A percentile compares a stretch with the other conserved stretches of the same genome.
Evolutionary conservation across 2,888 invertebrate species (phyloP).

Genomic region (Drosophila antonietae): DNA sequence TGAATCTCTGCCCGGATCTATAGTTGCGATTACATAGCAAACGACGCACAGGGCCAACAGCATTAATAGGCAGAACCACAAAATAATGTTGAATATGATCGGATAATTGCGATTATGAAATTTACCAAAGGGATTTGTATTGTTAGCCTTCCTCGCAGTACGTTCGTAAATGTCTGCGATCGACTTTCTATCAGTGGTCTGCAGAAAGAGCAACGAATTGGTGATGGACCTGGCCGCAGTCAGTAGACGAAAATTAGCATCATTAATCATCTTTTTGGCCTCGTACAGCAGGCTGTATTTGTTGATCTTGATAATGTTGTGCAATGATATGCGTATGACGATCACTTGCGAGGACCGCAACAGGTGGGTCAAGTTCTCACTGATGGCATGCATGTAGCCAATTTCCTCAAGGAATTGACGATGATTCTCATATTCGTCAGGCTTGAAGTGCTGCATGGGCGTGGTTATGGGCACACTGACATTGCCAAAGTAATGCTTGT

Average conservation of each 20-base stretch:
- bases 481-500: constrained; percentile 55
- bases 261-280: constrained; percentile 63
- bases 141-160: constrained; percentile 21
- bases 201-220: constrained; percentile 85
- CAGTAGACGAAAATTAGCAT: constrained; percentile 85
- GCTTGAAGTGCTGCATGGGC: constrained; percentile 63
- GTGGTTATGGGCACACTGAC: constrained; percentile 36
- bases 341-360: constrained; percentile 58
- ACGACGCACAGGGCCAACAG: constrained; percentile 90
- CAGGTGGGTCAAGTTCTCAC: constrained; percentile 50
- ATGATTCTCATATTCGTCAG: constrained; percentile 69
- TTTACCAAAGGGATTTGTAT: constrained; percentile 84
- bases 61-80: constrained; percentile 91
- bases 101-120: constrained; percentile 90
- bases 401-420: constrained; percentile 74
- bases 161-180: constrained; percentile 30
- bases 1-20: constrained; percentile 99
- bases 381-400: constrained; percentile 55
- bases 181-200: constrained; percentile 83
- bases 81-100: constrained; percentile 93
- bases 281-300: constrained; percentile 72
- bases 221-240: constrained; percentile 86
- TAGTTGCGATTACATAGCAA: constrained; percentile 93
- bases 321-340: constrained; percentile 66
- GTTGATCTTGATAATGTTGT: constrained; percentile 58